These are phyloP conservation scores for Enteromius paludinosus DNA, from an alignment of 2,797 vertebrate species.

Conservation along the genomic window DNA sequence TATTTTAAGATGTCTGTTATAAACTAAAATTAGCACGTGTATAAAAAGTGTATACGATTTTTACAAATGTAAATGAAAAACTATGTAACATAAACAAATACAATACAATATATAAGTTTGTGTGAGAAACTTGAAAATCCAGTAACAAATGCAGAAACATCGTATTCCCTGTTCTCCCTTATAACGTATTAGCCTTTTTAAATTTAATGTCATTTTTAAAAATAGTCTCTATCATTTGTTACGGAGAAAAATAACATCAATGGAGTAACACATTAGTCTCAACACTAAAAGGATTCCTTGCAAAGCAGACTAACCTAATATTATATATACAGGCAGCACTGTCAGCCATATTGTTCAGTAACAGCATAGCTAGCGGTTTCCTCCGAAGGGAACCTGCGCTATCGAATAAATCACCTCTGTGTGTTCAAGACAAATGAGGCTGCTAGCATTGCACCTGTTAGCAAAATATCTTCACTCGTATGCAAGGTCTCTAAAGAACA, in stretches of 20 bases:
- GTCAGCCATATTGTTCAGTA: conserved; percentile 45
- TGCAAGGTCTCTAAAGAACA: conserved; percentile 31
- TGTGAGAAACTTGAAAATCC: neutral
- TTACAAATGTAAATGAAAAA: neutral
- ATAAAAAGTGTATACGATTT: too few relatives aligned
- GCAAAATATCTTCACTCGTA: conserved; percentile 38
- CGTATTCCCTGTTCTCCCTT: neutral
- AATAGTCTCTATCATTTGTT: neutral
- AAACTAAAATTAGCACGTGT: too few relatives aligned
- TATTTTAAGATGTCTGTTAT: neutral
- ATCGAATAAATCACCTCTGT: conserved; percentile 52
- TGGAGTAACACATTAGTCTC: neutral
- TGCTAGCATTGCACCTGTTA: conserved; percentile 55
- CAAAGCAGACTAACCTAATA: conserved; percentile 30
- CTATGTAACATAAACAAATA: neutral
- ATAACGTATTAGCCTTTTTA: neutral
- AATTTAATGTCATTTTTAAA: neutral
- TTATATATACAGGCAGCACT: conserved; percentile 31
- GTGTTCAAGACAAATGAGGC: conserved; percentile 52
- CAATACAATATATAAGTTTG: neutral
- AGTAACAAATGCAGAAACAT: neutral
- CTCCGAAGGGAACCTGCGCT: conserved; percentile 38
- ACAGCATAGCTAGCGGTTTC: conserved; percentile 52
- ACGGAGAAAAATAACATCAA: neutral
- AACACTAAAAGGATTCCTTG: conserved; percentile 18